Base-by-base conservation (phyloP, 2,113 vertebrate species). In the Malurus melanocephalus region DNA sequence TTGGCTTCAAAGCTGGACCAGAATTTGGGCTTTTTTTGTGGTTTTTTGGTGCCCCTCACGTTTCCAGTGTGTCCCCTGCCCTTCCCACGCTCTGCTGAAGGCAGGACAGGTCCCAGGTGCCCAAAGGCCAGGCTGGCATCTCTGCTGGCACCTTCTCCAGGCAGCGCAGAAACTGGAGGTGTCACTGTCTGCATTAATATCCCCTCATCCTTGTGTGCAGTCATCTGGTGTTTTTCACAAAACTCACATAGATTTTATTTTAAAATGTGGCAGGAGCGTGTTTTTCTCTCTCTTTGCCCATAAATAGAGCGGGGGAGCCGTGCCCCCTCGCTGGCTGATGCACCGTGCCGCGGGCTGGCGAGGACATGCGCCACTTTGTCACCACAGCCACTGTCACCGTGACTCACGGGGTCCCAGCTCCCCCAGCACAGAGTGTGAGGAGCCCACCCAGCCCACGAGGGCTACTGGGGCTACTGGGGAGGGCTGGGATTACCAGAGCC, bases 181-280 rank as follows among this genome's bases (percentile, higher is more conserved):
- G 93, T 93, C 91, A 67, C 81, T 85, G 48, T 92, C 93, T 92
- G 72, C 85, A 85, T 87, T 53, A 82, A 55, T 45, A 87, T 90
- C 71, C 67, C 81, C 22, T 53, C 85, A 28, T 57, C 30, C 64
- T 5, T 23, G 78, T 2, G 12, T 10, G 65, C 45, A 30, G 5
- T 88, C 90, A 80, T 75, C 83, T 84, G 83, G n/a, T 64, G 51
- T 86, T 82, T 51, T 66, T 35, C 78, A 23, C 17, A 19, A 46
- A 55, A 10, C 60, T 62, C 67, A 7, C 87, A 48, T 16, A 1
- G 5, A 24, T 81, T 85, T 95, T 76, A 80, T 91, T 95, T 90
- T 67, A 57, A 62, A 77, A 59, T 4, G 87, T 73, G 91, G 30
- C 64, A 87, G 85, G 72, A 90, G 81, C 81, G 4, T 87, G 79